A percentile compares a stretch with the other conserved stretches of the same genome.
phyloP scores from a whole-genome alignment of 2,888 invertebrate genomes.

The Amiota mariae region DNA sequence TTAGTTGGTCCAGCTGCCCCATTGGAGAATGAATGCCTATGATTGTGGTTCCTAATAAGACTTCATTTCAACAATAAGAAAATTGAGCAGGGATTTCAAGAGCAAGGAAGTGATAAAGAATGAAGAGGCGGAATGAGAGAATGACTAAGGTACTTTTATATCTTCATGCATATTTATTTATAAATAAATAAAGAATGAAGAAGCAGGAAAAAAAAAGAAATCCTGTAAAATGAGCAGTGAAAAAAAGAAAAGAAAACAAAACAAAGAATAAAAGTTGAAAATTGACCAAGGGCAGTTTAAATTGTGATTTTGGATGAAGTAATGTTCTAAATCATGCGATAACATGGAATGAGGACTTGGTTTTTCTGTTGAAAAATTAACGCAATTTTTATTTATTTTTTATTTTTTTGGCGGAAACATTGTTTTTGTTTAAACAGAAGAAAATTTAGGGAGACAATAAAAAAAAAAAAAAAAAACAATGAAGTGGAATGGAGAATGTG shows the following conservation, averaged over 20 bases:
- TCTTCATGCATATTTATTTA: no score
- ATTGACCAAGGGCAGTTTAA: not conserved
- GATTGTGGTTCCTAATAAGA: no score
- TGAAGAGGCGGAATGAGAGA: no score
- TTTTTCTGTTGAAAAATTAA: constrained; percentile 8
- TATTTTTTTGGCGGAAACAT: not conserved
- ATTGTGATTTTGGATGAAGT: not conserved
- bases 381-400: constrained; percentile 25
- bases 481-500: not conserved
- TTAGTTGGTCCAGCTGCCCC: no score
- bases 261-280: not conserved
- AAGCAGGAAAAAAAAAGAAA: not conserved
- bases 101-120: no score
- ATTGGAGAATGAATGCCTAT: no score
- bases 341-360: no score
- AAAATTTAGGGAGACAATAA: not conserved
- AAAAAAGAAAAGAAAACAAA: not conserved
- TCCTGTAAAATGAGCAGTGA: not conserved
- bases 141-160: no score
- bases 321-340: not conserved
- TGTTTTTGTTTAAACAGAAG: not conserved
- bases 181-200: no score
- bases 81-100: no score
- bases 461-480: not conserved
- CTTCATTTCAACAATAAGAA: no score